phyloP scores from a whole-genome alignment of 2,888 invertebrate species.

The Myathropa florea region DNA sequence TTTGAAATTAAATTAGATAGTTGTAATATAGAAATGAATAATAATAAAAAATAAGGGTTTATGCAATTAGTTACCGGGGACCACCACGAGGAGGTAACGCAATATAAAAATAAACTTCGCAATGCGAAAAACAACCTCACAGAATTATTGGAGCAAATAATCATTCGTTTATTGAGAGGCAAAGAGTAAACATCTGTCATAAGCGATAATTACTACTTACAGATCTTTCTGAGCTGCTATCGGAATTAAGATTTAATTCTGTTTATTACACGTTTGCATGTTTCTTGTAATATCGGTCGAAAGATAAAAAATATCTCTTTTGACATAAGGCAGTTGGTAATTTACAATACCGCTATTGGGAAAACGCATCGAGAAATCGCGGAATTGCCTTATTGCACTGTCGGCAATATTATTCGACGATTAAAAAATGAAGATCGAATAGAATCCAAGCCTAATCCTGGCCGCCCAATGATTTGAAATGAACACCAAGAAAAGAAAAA shows the following conservation, averaged over 20 bases:
- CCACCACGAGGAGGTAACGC: no score
- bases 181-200: neutral
- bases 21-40: no score
- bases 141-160: neutral
- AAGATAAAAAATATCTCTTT: neutral
- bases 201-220: neutral
- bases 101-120: neutral
- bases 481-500: no score
- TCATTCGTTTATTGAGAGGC: neutral
- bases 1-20: no score
- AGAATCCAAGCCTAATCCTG: neutral
- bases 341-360: neutral
- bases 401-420: neutral
- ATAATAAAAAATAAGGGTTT: no score
- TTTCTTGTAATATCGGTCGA: neutral
- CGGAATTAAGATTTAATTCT: neutral
- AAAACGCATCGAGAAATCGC: neutral
- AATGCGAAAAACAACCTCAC: neutral
- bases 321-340: neutral
- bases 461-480: neutral
- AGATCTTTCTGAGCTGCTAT: neutral
- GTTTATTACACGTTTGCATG: neutral
- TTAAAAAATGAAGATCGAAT: no score
- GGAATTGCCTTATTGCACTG: neutral
- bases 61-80: no score